Base-by-base conservation (phyloP, 2,797 vertebrate genomes). In the Xiphorhynchus erythropygius region DNA sequence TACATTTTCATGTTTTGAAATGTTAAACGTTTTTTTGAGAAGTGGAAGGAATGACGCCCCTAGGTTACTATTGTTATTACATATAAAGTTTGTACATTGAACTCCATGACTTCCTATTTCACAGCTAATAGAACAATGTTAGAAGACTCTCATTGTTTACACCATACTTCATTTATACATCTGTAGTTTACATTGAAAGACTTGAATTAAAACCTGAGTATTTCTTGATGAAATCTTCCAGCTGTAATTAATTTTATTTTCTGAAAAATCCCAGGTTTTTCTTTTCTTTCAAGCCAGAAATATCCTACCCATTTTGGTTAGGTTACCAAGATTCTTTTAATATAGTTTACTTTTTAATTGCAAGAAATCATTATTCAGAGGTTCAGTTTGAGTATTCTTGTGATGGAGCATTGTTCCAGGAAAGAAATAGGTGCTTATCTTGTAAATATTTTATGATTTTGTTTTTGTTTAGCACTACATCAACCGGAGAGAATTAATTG, bases 211-310 rank as follows among this genome's bases (percentile, higher is more conserved):
- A 91, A 70, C 28, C 24, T 27, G 47, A 24, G 1, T 9, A 63
- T 55, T 76, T 68, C 41, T 64, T 89, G 37, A 73, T 89, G 46
- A 77, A 64, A 52, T 81, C 11, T 65, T 76, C 9, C 37, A 77
- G 18, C 52, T 35, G 19, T 35, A 16, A 80, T 42, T 60, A 1
- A 25, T 56, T 78, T 50, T 27, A 37, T 60, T 84, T 86, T n/a
- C 35, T 83, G n/a, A 88, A 68, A 76, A 18, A 76, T 19, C 6
- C 1, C 0, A 0, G 2, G 1, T 12, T 63, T 81, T 67, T 44
- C 3, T 37, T 62, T 84, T 92, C 2, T 35, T 77, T 37, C 65
- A 84, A 62, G 1, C 16, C 30, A 41, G 30, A 68, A 68, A 79
- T 63, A 35, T 35, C 18, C 17, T 52, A 7, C 14, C 17, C 22